phyloP scores from a whole-genome alignment of 1,140 invertebrate genomes.

The Papilio xuthus region DNA sequence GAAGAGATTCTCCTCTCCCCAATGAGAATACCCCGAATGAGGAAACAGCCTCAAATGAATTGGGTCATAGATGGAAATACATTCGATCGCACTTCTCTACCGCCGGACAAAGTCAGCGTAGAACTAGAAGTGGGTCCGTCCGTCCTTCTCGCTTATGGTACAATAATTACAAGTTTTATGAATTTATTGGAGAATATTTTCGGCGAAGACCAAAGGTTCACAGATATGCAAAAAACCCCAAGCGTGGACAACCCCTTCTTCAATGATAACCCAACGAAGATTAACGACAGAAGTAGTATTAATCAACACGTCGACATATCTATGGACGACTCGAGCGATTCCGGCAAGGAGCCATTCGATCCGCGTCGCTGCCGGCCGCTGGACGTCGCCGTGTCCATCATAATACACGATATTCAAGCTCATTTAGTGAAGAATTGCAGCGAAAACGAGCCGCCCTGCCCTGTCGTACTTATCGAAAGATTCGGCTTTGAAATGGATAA shows the following conservation, averaged over 20 bases:
- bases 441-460: slow-evolving; percentile 93
- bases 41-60: slow-evolving; percentile 86
- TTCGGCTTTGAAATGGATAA: slow-evolving; percentile 99
- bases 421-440: slow-evolving; percentile 95
- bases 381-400: slow-evolving; percentile 95
- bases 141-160: slow-evolving; percentile 93
- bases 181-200: slow-evolving; percentile 98
- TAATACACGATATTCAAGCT: slow-evolving; percentile 96
- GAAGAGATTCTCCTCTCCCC: slow-evolving; percentile 96
- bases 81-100: slow-evolving; percentile 93
- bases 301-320: slow-evolving; percentile 82
- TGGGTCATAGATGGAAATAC: slow-evolving; percentile 86
- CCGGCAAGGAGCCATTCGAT: slow-evolving; percentile 87
- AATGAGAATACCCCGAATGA: slow-evolving; percentile 91
- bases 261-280: slow-evolving; percentile 76
- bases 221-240: slow-evolving; percentile 91
- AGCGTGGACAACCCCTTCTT: slow-evolving; percentile 77
- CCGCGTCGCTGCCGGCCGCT: slow-evolving; percentile 93
- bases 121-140: slow-evolving; percentile 97
- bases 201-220: slow-evolving; percentile 96
- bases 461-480: slow-evolving; percentile 93
- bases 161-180: slow-evolving; percentile 93
- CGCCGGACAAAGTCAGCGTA: slow-evolving; percentile 93
- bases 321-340: slow-evolving; percentile 81
- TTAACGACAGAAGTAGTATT: slow-evolving; percentile 79